A percentile compares a stretch with the other conserved stretches of the same genome.
Conservation (phyloP, 2,113 vertebrate genomes). For the Carollia perspicillata region DNA sequence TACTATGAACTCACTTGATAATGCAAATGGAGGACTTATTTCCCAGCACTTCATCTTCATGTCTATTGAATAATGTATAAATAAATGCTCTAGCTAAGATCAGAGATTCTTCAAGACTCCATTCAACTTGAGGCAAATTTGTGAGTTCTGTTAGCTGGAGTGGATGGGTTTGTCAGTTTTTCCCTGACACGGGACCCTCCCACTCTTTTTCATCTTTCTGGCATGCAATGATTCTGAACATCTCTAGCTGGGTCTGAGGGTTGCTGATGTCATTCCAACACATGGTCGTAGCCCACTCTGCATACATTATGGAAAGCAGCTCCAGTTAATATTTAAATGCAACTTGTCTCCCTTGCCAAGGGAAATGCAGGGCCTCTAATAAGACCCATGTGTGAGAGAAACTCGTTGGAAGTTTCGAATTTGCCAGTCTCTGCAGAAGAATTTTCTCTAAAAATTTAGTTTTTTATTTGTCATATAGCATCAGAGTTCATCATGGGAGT, state of each 20-base stretch:
- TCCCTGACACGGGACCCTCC: background rate
- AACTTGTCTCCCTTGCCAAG: constrained; percentile 44
- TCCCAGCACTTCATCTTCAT: background rate
- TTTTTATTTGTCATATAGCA: background rate
- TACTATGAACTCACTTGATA: background rate
- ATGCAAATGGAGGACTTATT: background rate
- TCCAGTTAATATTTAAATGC: constrained; percentile 54
- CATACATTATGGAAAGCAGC: constrained; percentile 63
- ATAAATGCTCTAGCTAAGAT: background rate
- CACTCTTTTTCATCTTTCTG: constrained; percentile 45
- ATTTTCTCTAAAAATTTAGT: background rate
- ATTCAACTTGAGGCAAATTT: background rate
- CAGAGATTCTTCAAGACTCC: background rate
- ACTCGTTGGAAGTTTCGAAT: constrained; percentile 63
- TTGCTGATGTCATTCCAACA: constrained; percentile 56
- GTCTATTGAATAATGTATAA: background rate
- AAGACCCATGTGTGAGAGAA: constrained; percentile 64
- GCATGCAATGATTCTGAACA: constrained; percentile 7
- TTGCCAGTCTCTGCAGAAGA: constrained; percentile 38
- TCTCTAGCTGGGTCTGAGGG: background rate
- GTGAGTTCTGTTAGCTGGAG: background rate
- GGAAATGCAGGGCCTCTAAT: constrained; percentile 58
- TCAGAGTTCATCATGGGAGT: background rate
- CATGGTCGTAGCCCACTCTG: background rate
- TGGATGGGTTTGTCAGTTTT: background rate